These are phyloP conservation scores for Porites divaricata DNA, from an alignment of 92 coral and sea anemone genomes.

Conservation along the genomic window DNA sequence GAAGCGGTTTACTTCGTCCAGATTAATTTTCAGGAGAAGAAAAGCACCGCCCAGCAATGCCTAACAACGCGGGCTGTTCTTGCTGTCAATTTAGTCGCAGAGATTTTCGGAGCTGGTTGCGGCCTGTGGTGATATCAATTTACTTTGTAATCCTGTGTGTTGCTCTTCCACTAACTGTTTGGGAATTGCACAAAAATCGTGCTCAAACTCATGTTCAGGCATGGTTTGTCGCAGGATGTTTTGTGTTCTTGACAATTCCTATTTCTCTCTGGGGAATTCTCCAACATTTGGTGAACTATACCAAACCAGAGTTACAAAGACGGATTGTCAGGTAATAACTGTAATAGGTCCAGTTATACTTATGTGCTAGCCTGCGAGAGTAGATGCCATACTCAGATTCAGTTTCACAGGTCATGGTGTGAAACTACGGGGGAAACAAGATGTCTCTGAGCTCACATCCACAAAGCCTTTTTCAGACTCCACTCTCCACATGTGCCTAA, in stretches of 20 bases:
- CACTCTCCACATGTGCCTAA: no score
- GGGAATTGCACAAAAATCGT: slow-evolving; percentile 88
- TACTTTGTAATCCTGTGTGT: slow-evolving; percentile 83
- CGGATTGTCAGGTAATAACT: slow-evolving; percentile 76
- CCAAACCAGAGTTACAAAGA: slow-evolving; percentile 90
- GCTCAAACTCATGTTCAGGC: slow-evolving; percentile 90
- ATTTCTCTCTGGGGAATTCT: slow-evolving; percentile 91
- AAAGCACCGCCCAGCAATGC: background rate
- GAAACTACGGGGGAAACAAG: no score
- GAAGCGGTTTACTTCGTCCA: background rate
- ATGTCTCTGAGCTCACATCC: no score
- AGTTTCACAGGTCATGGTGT: no score
- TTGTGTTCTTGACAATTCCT: slow-evolving; percentile 89
- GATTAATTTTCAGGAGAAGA: no score
- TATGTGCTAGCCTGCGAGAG: no score
- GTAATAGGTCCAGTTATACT: no score
- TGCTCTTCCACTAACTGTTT: slow-evolving; percentile 82
- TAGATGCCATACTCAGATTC: no score
- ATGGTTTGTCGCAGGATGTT: slow-evolving; percentile 92
- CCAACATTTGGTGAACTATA: slow-evolving; percentile 90
- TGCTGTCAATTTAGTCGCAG: slow-evolving; percentile 26
- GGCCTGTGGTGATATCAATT: slow-evolving; percentile 75
- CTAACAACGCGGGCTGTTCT: slow-evolving; percentile 44
- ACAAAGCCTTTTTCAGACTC: no score
- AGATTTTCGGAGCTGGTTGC: slow-evolving; percentile 82